A percentile compares a stretch with the other conserved stretches of the same genome.
Evolutionary conservation across 2,797 vertebrate genomes (phyloP).

Genomic region (Tapera naevia): DNA sequence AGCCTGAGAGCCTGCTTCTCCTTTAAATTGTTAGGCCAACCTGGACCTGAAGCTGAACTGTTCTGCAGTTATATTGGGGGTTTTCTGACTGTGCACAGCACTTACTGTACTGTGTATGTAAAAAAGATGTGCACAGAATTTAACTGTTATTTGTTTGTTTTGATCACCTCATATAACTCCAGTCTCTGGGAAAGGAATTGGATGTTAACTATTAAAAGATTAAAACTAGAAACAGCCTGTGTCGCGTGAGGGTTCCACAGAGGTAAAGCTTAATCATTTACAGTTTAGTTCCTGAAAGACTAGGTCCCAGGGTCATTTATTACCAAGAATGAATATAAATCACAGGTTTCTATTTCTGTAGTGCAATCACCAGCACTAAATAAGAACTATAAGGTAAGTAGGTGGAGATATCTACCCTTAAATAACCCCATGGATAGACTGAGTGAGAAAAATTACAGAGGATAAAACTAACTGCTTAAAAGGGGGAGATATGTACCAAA

Average conservation of each 20-base stretch:
- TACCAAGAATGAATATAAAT: neutral
- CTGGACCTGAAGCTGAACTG: neutral
- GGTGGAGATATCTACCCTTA: neutral
- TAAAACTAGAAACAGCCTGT: neutral
- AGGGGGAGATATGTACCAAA: neutral
- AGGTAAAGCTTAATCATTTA: conserved; percentile 64
- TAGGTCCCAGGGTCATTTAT: conserved; percentile 40
- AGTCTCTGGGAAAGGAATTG: neutral
- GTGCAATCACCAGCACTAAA: neutral
- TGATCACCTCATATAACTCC: neutral
- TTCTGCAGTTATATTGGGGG: neutral
- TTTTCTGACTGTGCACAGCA: neutral
- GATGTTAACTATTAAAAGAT: neutral
- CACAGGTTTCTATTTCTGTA: neutral
- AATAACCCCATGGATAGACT: neutral
- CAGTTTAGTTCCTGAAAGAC: neutral
- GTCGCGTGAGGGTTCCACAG: neutral
- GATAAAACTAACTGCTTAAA: neutral
- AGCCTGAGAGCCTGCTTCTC: neutral
- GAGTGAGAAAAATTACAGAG: neutral
- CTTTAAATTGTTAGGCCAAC: neutral
- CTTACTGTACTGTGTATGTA: no score
- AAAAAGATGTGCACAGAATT: neutral
- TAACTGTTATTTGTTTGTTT: neutral
- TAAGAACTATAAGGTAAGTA: neutral